Conservation (phyloP, 2,888 invertebrate genomes). For the Nomada goodeniana region DNA sequence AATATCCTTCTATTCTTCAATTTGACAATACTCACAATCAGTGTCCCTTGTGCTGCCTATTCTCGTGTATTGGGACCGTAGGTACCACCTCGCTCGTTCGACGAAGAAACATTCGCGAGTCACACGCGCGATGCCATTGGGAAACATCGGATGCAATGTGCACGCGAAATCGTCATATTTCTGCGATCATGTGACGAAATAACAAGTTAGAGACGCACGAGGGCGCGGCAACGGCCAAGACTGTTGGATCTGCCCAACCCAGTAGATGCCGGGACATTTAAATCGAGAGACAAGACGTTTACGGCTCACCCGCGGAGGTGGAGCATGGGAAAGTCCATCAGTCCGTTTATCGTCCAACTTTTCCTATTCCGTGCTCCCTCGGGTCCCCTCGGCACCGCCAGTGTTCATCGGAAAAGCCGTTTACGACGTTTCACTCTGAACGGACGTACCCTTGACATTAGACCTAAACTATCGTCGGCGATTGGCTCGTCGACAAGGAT, state of each 20-base stretch:
- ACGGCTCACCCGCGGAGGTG: slow-evolving; percentile 76
- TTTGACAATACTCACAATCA: too few species aligned
- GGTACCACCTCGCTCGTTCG: neutral
- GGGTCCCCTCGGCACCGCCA: neutral
- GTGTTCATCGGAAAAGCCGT: slow-evolving; percentile 32
- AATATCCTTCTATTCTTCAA: too few species aligned
- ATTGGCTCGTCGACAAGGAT: slow-evolving; percentile 29
- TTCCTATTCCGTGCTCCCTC: slow-evolving; percentile 42
- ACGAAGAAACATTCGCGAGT: neutral
- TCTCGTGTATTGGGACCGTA: too few species aligned
- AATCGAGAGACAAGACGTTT: slow-evolving; percentile 76
- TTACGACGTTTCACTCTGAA: slow-evolving; percentile 21
- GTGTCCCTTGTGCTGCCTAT: too few species aligned
- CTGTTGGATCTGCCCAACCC: slow-evolving; percentile 73
- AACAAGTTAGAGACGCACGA: slow-evolving; percentile 47
- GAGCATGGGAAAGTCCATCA: slow-evolving; percentile 74
- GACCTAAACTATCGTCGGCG: slow-evolving; percentile 42
- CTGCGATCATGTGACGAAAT: slow-evolving; percentile 18
- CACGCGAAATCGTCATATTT: slow-evolving; percentile 23
- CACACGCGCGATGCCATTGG: neutral
- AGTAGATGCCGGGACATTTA: slow-evolving; percentile 73
- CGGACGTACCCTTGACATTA: slow-evolving; percentile 52
- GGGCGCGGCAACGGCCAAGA: slow-evolving; percentile 65
- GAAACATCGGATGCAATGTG: neutral
- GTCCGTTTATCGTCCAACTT: slow-evolving; percentile 63